phyloP scores from a whole-genome alignment of 2,797 vertebrate species.

The Eidolon dupreanum region DNA sequence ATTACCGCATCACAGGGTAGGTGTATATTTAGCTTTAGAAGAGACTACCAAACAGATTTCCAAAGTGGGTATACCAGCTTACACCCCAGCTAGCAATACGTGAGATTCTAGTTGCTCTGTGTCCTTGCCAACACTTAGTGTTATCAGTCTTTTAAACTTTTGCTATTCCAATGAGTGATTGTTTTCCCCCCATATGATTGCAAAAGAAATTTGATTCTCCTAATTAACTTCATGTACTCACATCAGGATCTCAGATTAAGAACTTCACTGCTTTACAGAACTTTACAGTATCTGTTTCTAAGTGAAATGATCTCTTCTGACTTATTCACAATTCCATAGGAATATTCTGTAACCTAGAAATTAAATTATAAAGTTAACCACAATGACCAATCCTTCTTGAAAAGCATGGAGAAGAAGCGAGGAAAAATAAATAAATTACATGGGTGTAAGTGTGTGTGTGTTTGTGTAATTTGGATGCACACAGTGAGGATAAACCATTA shows the following conservation, averaged over 20 bases:
- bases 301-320: not conserved
- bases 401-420: not conserved
- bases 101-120: not conserved
- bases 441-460: not conserved
- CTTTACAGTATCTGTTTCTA: not conserved
- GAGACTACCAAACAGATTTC: not conserved
- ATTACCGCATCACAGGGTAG: not conserved
- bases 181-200: not conserved
- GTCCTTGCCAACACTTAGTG: not conserved
- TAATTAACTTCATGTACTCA: not conserved
- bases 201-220: not conserved
- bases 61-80: not conserved
- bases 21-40: not conserved
- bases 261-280: not conserved
- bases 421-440: not conserved
- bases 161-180: not conserved
- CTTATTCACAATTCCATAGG: not conserved
- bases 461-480: not conserved
- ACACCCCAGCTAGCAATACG: not conserved
- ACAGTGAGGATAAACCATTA: not conserved
- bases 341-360: not conserved
- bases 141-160: not conserved
- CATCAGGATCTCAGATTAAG: conserved; percentile 26
- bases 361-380: not conserved
- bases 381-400: not conserved